phyloP scores from a whole-genome alignment of 2,888 invertebrate genomes.

The Lycia hirtaria region DNA sequence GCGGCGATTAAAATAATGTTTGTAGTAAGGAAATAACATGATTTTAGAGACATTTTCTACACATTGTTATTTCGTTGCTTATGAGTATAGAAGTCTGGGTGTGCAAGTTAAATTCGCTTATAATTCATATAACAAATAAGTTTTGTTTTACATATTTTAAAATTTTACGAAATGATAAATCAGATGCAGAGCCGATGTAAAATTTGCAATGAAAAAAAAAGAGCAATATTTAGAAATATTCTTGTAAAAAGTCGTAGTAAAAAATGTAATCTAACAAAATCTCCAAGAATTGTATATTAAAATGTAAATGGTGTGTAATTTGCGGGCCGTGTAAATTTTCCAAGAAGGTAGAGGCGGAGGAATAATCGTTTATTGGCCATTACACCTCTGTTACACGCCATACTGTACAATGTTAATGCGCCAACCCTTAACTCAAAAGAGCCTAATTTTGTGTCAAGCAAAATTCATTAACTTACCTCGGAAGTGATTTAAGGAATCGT shows the following conservation, averaged over 20 bases:
- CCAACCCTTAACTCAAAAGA: conserved; percentile 54
- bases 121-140: too few relatives aligned
- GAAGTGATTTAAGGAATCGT: conserved; percentile 51
- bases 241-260: background rate
- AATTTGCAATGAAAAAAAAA: too few relatives aligned
- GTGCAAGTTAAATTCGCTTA: too few relatives aligned
- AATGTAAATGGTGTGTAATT: conserved; percentile 29
- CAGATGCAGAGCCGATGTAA: too few relatives aligned
- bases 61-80: too few relatives aligned
- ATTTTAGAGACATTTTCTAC: too few relatives aligned
- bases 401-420: conserved; percentile 50
- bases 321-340: conserved; percentile 25
- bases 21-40: too few relatives aligned
- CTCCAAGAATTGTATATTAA: conserved; percentile 8
- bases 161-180: too few relatives aligned
- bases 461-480: conserved; percentile 57
- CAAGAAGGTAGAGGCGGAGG: conserved; percentile 27
- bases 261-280: background rate
- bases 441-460: conserved; percentile 60
- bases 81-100: too few relatives aligned
- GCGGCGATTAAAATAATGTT: too few relatives aligned
- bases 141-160: too few relatives aligned
- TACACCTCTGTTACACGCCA: conserved; percentile 46
- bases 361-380: conserved; percentile 54
- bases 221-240: too few relatives aligned